phyloP scores from a whole-genome alignment of 2,113 vertebrate genomes.

The Chloroceryle aenea region DNA sequence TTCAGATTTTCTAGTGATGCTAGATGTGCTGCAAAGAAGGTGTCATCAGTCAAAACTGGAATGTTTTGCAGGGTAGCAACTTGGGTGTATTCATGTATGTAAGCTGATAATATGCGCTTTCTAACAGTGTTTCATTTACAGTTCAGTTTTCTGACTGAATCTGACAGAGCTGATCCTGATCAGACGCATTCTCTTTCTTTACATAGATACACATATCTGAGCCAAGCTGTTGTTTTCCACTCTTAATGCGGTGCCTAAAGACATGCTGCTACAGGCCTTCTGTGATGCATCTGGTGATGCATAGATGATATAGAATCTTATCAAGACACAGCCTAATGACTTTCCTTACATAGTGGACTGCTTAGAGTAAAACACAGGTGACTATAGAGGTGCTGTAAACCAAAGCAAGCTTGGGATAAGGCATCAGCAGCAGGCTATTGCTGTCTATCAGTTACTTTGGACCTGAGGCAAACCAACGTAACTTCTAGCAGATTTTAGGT shows the following conservation, averaged over 20 bases:
- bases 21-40: background rate
- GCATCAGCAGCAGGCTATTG: background rate
- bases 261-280: background rate
- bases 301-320: background rate
- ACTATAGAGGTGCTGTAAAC: background rate
- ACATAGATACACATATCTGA: background rate
- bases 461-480: background rate
- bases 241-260: background rate
- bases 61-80: background rate
- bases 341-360: background rate
- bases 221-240: background rate
- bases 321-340: background rate
- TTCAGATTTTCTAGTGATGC: background rate
- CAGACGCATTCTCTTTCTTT: background rate
- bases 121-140: background rate
- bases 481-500: background rate
- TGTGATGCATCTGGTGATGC: background rate
- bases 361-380: background rate
- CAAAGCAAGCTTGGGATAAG: background rate
- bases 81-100: fast-evolving
- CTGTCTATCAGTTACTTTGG: fast-evolving
- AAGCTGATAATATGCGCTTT: background rate
- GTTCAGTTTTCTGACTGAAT: background rate
- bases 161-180: background rate
- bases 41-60: background rate